A percentile compares a stretch with the other conserved stretches of the same genome.
These are phyloP conservation scores for Ia io DNA, from an alignment of 2,113 vertebrate genomes.

Conservation along the genomic window DNA sequence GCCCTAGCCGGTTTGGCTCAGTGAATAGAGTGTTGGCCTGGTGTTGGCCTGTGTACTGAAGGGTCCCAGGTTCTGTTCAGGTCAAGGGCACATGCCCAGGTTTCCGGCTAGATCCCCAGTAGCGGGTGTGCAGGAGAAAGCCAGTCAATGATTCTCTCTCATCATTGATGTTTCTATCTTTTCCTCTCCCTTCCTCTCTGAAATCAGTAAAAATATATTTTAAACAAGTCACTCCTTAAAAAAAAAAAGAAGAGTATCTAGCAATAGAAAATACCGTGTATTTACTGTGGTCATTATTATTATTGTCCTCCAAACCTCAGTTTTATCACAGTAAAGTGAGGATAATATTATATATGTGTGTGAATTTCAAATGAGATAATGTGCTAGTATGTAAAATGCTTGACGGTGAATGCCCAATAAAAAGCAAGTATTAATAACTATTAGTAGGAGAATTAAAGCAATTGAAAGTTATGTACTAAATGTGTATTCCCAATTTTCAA, in stretches of 20 bases:
- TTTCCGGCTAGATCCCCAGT: too few species aligned
- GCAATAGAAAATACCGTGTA: neutral
- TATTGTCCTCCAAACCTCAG: neutral
- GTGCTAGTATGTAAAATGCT: neutral
- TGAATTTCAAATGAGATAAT: neutral
- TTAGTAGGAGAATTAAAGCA: neutral
- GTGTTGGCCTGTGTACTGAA: too few species aligned
- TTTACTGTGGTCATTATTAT: neutral
- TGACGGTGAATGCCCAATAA: neutral
- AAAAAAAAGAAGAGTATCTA: neutral
- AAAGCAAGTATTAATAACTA: neutral
- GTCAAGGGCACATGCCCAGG: too few species aligned
- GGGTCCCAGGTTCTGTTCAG: too few species aligned
- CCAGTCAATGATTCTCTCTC: too few species aligned
- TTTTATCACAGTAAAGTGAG: slow-evolving; percentile 7
- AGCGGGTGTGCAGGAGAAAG: too few species aligned
- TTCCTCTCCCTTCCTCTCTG: too few species aligned
- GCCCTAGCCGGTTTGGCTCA: neutral
- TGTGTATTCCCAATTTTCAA: neutral
- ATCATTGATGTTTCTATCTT: too few species aligned
- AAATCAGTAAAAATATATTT: too few species aligned
- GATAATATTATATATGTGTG: neutral
- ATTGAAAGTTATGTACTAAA: neutral
- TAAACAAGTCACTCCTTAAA: too few species aligned
- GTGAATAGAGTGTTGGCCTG: too few species aligned